Base-by-base conservation (phyloP, 35 echinoderm and acorn worm species). In the Ophioderma brevispina region DNA sequence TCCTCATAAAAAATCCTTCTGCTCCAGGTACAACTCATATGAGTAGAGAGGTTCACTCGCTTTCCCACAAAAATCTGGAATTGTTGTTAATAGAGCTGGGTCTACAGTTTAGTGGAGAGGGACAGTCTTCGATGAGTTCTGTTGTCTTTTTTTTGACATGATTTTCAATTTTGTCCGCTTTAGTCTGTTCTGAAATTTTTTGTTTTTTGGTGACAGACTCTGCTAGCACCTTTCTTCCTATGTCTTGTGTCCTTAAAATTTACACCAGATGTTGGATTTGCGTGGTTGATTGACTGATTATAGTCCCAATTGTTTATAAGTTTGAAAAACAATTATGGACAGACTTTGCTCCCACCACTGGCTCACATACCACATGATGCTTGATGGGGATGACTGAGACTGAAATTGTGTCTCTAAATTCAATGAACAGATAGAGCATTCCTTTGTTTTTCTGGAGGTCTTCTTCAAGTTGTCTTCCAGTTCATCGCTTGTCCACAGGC, bases 61-160 rank as follows among this genome's bases (percentile, higher is more conserved):
- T 79, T 88, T 78, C 76, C n/a, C n/a, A n/a, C 75, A 88, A 36
- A 15, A 88, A 78, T 88, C 86, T 78, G 86, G 86, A 78, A 88
- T n/a, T n/a, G n/a, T n/a, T 88, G 46, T 52, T 52, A 52, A n/a
- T n/a, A 52, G 21, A 21, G 21, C 8, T 21, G 8, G 38, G 82
- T 21, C 85, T 35, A 64, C 33, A 55, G 85, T 77, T 87, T 87
- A 18, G 55, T 37, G 28, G 85, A 63, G 21, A 63, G 76, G 55
- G 32, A 21, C 33, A 33, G 19, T 23, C 37, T 42, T 28, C 59
- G 55, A 5, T 87, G 85, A 18, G 85, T 87, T 36, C 39, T n/a
- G 33, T 40, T 87, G 85, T 52, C 85, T n/a, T n/a, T n/a, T 19
- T 37, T 87, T 43, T 39, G 85, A 19, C 17, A 87, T 30, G 38